Evolutionary conservation across 1,140 invertebrate species (phyloP).

Genomic region (Drosophila teissieri): DNA sequence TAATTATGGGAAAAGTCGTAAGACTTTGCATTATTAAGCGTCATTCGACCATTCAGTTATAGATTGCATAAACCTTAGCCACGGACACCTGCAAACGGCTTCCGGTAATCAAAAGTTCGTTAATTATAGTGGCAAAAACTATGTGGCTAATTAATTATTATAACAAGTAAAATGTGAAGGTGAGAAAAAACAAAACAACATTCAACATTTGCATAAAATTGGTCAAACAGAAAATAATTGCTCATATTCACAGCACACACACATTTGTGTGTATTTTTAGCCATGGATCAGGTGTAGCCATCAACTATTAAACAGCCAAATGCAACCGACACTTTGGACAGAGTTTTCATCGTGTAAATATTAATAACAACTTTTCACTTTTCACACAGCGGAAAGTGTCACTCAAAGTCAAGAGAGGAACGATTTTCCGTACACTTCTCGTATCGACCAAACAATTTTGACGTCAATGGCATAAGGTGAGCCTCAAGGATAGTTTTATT

Average conservation of each 20-base stretch:
- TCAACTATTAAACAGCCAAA: slow-evolving; percentile 50
- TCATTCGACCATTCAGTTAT: slow-evolving; percentile 31
- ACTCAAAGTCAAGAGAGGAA: slow-evolving; percentile 73
- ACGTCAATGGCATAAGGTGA: slow-evolving; percentile 32
- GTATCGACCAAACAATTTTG: slow-evolving; percentile 73
- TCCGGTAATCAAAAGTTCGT: slow-evolving; percentile 63
- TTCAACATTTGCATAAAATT: slow-evolving; percentile 68
- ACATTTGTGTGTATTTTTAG: slow-evolving; percentile 15
- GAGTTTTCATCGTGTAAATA: slow-evolving; percentile 60
- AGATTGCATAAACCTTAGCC: slow-evolving; percentile 38
- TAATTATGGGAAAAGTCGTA: slow-evolving; percentile 72
- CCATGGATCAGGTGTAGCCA: slow-evolving; percentile 30
- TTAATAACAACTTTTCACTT: slow-evolving; percentile 81
- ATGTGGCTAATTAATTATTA: slow-evolving; percentile 68
- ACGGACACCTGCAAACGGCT: slow-evolving; percentile 46
- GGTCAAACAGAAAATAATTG: slow-evolving; percentile 14
- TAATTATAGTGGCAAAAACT: slow-evolving; percentile 58
- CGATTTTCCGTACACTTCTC: slow-evolving; percentile 42
- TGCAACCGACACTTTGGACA: slow-evolving; percentile 40
- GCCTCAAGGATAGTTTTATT: slow-evolving; percentile 31
- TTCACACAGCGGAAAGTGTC: slow-evolving; percentile 73
- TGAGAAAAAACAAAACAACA: slow-evolving; percentile 8
- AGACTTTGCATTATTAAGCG: slow-evolving; percentile 18
- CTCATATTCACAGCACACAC: slow-evolving; percentile 9
- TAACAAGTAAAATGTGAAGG: slow-evolving; percentile 57